These are phyloP conservation scores for Drosophila anomalata DNA, from an alignment of 2,888 invertebrate genomes.

Conservation along the genomic window DNA sequence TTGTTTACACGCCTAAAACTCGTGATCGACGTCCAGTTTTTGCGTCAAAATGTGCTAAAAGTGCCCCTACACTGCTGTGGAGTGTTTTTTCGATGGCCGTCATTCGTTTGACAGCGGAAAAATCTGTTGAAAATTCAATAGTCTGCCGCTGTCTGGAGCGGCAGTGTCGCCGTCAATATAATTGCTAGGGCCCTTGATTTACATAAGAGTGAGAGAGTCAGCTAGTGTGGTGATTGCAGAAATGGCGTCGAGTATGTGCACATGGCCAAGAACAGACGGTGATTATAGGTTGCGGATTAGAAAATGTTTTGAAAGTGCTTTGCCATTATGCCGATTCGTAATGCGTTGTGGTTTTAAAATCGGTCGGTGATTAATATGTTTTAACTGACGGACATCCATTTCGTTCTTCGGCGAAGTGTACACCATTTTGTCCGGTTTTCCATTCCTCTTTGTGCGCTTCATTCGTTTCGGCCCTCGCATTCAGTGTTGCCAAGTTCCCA, in stretches of 20 bases:
- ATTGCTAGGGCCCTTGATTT: constrained; percentile 60
- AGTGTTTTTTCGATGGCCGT: constrained; percentile 40
- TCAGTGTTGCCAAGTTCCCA: constrained; percentile 55
- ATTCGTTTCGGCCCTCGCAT: constrained; percentile 69
- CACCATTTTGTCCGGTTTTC: constrained; percentile 80
- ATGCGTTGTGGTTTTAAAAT: background rate
- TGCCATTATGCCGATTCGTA: background rate
- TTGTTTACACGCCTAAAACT: constrained; percentile 57
- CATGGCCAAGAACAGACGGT: constrained; percentile 62
- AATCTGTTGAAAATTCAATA: constrained; percentile 64
- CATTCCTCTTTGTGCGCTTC: constrained; percentile 62
- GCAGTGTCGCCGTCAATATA: constrained; percentile 55
- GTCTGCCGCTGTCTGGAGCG: constrained; percentile 70
- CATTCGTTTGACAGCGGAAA: constrained; percentile 34
- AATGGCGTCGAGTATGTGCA: constrained; percentile 79
- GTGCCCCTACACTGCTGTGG: constrained; percentile 16
- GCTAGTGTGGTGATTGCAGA: constrained; percentile 62
- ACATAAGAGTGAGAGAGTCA: constrained; percentile 66
- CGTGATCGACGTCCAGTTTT: constrained; percentile 30
- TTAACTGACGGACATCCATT: constrained; percentile 4
- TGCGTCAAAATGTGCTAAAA: constrained; percentile 48
- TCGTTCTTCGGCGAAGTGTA: constrained; percentile 39
- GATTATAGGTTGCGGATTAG: constrained; percentile 34
- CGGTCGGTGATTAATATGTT: constrained; percentile 12
- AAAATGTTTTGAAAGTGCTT: constrained; percentile 23